These are phyloP conservation scores for Lethenteron camtschaticum DNA, from an alignment of 2,113 vertebrate genomes.

Conservation along the genomic window DNA sequence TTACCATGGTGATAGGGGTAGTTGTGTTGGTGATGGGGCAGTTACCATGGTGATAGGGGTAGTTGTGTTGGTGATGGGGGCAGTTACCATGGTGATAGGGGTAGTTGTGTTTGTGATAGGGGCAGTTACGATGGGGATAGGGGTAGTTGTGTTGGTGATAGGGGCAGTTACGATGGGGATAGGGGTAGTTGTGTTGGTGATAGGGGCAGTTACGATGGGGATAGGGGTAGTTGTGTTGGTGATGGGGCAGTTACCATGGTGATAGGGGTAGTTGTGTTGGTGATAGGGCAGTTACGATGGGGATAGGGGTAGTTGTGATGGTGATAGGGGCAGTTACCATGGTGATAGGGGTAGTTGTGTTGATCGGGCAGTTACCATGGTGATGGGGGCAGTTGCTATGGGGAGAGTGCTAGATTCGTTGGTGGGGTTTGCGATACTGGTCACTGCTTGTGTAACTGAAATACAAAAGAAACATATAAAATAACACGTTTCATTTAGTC, in stretches of 20 bases:
- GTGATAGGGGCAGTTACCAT: neutral
- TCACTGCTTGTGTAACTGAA: neutral
- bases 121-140: neutral
- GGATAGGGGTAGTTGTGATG: neutral
- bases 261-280: neutral
- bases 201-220: neutral
- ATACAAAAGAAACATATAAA: neutral
- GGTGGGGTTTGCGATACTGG: neutral
- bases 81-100: neutral
- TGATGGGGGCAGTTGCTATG: neutral
- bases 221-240: neutral
- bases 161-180: neutral
- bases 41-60: neutral
- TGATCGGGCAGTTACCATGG: neutral
- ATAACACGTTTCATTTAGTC: neutral
- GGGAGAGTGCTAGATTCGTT: neutral
- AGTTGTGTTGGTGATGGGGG: neutral
- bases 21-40: neutral
- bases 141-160: neutral
- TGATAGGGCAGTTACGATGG: neutral
- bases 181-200: neutral
- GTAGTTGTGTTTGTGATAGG: neutral
- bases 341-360: slow-evolving; percentile 1
- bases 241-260: neutral
- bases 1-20: neutral